Base-by-base conservation (phyloP, 2,888 invertebrate genomes). In the Pseudanteris insignis region DNA sequence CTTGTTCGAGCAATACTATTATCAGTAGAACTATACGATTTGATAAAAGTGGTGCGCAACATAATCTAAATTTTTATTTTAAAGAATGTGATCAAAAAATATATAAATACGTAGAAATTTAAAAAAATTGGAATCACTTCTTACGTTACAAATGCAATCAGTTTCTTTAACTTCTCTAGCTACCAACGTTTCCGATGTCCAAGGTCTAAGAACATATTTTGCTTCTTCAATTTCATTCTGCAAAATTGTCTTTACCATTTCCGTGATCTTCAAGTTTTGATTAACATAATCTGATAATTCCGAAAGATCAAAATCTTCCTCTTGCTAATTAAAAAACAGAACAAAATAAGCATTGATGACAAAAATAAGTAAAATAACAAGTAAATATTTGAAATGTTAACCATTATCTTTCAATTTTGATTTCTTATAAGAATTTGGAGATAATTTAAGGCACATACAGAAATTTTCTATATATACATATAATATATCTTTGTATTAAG, bases 131-230 rank as follows among this genome's bases (percentile, higher is more conserved):
- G n/a, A n/a, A n/a, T n/a, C n/a, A 18, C 7, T 11, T 54, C 74
- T 73, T 70, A 79, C 78, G 51, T 68, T 67, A 43, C 78, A 78
- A 50, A 58, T 73, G 48, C 78, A 79, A 37, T 41, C 54, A 46
- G 60, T 64, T 40, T 64, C 63, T 33, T 69, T 64, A n/a, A 70
- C 29, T 48, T 70, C 60, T 37, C 63, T 69, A n/a, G 64, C 54
- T 6, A 67, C 34, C 2, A 65, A 24, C 4, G 63, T 68, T 65
- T 73, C 70, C 11, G 69, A 59, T 5, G 63, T 54, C 77, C 77
- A 79, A 5, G 78, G 74, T 36, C 70, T 70, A 14, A 79, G 62
- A 41, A 68, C 73, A 46, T 71, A 73, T 48, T 55, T 68, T 1
- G 76, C 78, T 54, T 77, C 75, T 6, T 75, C 70, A 37, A 77